These are phyloP conservation scores for Illadopsis cleaveri DNA, from an alignment of 2,113 vertebrate genomes.

Conservation along the genomic window DNA sequence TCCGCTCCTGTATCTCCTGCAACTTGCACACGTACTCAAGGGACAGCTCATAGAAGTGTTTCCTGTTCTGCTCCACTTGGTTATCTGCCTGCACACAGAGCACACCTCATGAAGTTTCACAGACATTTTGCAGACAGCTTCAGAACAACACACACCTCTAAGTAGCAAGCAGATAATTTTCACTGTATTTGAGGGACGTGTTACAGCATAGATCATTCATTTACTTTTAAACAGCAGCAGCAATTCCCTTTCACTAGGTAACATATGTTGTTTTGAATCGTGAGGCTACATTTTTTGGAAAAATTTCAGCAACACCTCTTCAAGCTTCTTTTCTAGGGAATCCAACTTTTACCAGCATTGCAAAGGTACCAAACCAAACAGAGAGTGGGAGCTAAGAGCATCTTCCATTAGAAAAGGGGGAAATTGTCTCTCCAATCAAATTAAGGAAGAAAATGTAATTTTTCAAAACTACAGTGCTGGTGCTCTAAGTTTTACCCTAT, in stretches of 20 bases:
- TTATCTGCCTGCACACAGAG: constrained; percentile 82
- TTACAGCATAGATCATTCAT: background rate
- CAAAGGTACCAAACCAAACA: background rate
- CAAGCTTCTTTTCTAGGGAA: background rate
- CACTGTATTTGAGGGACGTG: background rate
- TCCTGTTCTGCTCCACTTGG: constrained; percentile 88
- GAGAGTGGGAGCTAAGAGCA: background rate
- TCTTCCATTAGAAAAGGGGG: background rate
- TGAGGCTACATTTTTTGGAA: background rate
- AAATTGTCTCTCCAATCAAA: background rate
- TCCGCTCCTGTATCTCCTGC: constrained; percentile 97
- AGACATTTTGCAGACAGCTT: background rate
- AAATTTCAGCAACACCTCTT: background rate
- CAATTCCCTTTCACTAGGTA: background rate
- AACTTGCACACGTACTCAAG: constrained; percentile 95
- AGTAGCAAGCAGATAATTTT: background rate
- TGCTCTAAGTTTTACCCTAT: background rate
- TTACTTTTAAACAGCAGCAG: background rate
- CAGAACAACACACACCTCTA: background rate
- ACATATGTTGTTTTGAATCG: background rate
- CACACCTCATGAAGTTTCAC: background rate
- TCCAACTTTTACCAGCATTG: background rate
- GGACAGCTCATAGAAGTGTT: constrained; percentile 94
- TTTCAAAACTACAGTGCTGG: background rate
- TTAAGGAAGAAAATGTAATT: background rate